These are phyloP conservation scores for Ctenoplectra terminalis DNA, from an alignment of 1,140 invertebrate genomes.

Conservation along the genomic window DNA sequence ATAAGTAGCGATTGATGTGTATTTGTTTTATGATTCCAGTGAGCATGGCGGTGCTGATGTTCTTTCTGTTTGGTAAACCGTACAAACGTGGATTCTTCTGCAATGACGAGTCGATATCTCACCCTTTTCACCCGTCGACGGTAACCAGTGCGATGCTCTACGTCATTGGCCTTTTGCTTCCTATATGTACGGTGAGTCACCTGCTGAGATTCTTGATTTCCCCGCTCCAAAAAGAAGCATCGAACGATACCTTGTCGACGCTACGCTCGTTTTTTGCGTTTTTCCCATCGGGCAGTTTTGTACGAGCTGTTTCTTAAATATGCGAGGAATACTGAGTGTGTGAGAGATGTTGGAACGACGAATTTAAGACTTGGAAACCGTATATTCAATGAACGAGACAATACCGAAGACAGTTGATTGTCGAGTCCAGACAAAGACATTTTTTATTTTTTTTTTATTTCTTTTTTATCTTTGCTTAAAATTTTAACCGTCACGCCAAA, in stretches of 20 bases:
- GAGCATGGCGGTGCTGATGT: conserved; percentile 88
- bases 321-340: no score
- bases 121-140: conserved; percentile 92
- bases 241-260: background rate
- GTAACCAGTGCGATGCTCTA: conserved; percentile 91
- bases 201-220: background rate
- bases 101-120: conserved; percentile 95
- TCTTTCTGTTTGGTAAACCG: conserved; percentile 89
- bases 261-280: background rate
- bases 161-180: conserved; percentile 89
- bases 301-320: background rate
- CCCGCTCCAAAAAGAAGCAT: background rate
- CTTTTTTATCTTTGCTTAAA: no score
- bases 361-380: background rate
- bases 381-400: background rate
- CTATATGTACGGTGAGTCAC: conserved; percentile 88
- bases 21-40: conserved; percentile 84
- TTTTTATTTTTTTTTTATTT: background rate
- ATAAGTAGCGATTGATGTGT: background rate
- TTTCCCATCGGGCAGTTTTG: background rate
- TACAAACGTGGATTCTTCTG: conserved; percentile 97
- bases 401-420: background rate
- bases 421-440: background rate
- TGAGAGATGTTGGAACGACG: background rate
- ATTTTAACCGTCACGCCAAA: no score